Conservation (phyloP, 2,888 invertebrate genomes). For the Aphodius sticticus region DNA sequence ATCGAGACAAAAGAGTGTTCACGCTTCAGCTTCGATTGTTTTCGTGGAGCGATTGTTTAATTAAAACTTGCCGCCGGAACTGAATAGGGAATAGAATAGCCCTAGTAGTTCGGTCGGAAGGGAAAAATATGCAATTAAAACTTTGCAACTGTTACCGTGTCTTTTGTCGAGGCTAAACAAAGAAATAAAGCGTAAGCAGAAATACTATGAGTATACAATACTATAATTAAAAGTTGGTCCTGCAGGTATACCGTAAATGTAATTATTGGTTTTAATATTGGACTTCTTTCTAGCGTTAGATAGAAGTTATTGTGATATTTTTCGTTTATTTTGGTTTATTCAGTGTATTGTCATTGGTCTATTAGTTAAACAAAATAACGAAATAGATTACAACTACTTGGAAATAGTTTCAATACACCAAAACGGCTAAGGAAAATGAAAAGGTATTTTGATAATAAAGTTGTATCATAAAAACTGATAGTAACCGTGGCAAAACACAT, state of each 20-base stretch:
- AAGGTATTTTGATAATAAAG: no score
- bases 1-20: not conserved
- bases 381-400: no score
- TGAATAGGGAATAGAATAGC: not conserved
- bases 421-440: no score
- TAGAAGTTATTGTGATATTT: no score
- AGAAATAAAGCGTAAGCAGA: not conserved
- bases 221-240: not conserved
- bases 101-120: not conserved
- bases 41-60: not conserved
- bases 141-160: not conserved
- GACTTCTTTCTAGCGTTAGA: no score
- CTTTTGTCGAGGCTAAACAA: not conserved
- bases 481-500: no score
- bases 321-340: no score
- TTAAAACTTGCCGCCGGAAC: not conserved
- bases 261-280: not conserved
- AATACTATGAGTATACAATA: not conserved
- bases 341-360: no score
- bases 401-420: no score
- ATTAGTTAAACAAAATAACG: no score
- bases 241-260: not conserved
- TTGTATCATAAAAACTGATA: no score
- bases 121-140: not conserved
- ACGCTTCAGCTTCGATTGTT: not conserved